Base-by-base conservation (phyloP, 2,888 invertebrate species). In the Scaptomyza reducta region DNA sequence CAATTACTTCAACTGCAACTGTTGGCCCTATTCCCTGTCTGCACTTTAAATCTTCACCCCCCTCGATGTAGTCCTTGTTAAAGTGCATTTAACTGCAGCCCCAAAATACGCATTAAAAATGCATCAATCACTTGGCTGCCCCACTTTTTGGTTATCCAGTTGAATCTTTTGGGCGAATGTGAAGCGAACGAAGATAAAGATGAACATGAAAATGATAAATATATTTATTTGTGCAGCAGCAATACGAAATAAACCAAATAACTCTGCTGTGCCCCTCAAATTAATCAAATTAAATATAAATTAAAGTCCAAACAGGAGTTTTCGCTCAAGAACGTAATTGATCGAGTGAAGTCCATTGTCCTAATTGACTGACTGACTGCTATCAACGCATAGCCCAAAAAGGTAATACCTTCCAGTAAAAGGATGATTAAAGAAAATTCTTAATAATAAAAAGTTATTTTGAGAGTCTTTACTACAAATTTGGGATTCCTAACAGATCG, bases 41-140 rank as follows among this genome's bases (percentile, higher is more conserved):
- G 27, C 42, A 27, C n/a, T 14, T 33, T 6, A n/a, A 25, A 2
- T 7, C 14, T 6, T 29, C 25, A 40, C n/a, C 2, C n/a, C 9
- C 2, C 10, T 9, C 10, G 1, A 0, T n/a, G 16, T 38, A 27
- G 51, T 25, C 38, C 47, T 0, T 25, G 60, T 65, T 60, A 54
- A 75, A 67, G 60, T 53, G 64, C 64, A 70, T 68, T 74, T 58
- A 74, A 42, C 59, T 54, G 50, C 11, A 45, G 51, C 46, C 47
- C 64, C 65, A 47, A 74, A 77, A 79, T 72, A 76, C 87, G 75
- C 88, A 88, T 88, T 89, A 88, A 88, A 89, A 89, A 87, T 87
- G 88, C 86, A 88, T 88, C 88, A 88, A 88, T 88, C 89, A 88
- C 71, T 71, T 77, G 72, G 40, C 16, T 16, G 44, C 50, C 64